Percentiles rank a stretch among this genome's conserved stretches.
These are phyloP conservation scores for Vollenhovia emeryi DNA, from an alignment of 1,140 invertebrate genomes.

Conservation along the genomic window DNA sequence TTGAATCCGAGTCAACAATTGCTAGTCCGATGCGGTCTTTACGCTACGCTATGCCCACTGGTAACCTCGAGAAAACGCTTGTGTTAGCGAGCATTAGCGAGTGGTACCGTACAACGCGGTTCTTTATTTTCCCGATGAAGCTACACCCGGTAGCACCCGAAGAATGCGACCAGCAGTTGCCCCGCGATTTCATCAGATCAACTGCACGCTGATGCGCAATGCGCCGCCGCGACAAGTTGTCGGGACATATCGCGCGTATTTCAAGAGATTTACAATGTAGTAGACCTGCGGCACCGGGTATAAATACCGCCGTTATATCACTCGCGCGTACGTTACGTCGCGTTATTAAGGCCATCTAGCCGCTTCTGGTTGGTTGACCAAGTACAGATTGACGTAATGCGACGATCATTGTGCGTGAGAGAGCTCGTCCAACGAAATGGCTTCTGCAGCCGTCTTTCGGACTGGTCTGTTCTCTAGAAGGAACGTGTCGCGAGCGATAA, in stretches of 20 bases:
- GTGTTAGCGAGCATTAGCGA: constrained; percentile 29
- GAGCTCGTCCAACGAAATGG: constrained; percentile 19
- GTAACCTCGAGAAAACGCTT: constrained; percentile 3
- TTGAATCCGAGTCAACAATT: too few relatives aligned
- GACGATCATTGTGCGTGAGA: constrained; percentile 50
- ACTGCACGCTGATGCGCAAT: constrained; percentile 1
- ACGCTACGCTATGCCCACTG: not conserved
- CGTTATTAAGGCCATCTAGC: constrained; percentile 66
- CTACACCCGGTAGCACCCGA: not conserved
- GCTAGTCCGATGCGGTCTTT: too few relatives aligned
- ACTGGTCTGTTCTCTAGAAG: not conserved
- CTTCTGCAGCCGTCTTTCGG: not conserved
- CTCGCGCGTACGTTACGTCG: constrained; percentile 29
- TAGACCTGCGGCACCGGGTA: not conserved
- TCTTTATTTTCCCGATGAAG: constrained; percentile 21
- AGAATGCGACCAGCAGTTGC: not conserved
- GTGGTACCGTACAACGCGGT: constrained; percentile 15
- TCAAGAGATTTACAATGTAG: constrained; percentile 39
- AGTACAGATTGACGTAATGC: constrained; percentile 69
- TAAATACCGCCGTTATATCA: constrained; percentile 23
- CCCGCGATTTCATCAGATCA: constrained; percentile 5
- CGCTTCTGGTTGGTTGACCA: constrained; percentile 56
- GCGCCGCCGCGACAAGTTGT: constrained; percentile 7
- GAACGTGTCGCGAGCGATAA: not conserved
- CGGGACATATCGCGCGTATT: constrained; percentile 5